These are phyloP conservation scores for Sipunculus nudus DNA, from an alignment of 2,888 invertebrate species.

Conservation along the genomic window DNA sequence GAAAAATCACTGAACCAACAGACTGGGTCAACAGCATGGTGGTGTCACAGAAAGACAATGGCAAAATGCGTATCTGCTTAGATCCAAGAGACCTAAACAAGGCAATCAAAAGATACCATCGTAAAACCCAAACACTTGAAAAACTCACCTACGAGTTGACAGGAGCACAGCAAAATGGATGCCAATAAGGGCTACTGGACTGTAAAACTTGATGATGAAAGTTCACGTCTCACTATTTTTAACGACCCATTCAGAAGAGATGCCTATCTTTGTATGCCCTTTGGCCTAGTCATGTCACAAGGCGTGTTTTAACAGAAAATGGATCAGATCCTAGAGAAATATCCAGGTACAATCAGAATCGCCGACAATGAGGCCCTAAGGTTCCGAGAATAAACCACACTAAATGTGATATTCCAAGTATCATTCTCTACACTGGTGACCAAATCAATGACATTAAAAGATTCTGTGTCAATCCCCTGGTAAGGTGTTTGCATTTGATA, in stretches of 20 bases:
- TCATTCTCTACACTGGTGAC: no score
- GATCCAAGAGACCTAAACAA: slow-evolving; percentile 41
- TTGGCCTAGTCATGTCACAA: no score
- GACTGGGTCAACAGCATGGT: slow-evolving; percentile 44
- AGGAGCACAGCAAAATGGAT: slow-evolving; percentile 16
- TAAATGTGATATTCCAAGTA: no score
- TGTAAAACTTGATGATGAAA: slow-evolving; percentile 8
- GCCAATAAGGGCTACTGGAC: slow-evolving; percentile 19
- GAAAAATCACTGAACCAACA: slow-evolving; percentile 35
- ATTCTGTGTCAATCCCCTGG: no score
- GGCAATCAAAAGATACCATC: slow-evolving; percentile 32
- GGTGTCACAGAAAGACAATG: slow-evolving; percentile 27
- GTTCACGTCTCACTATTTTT: background rate
- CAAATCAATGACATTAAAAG: no score
- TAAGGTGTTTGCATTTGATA: no score
- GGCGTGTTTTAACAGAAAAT: no score
- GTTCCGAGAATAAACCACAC: no score
- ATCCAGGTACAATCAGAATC: no score
- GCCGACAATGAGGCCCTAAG: no score
- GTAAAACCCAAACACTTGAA: slow-evolving; percentile 41
- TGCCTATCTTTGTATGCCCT: background rate
- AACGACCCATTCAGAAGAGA: background rate
- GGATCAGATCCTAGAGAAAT: background rate
- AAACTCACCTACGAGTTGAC: no score
- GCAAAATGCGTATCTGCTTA: slow-evolving; percentile 40